A percentile compares a stretch with the other conserved stretches of the same genome.
These are phyloP conservation scores for Alosa sapidissima DNA, from an alignment of 2,797 vertebrate genomes.

Conservation along the genomic window DNA sequence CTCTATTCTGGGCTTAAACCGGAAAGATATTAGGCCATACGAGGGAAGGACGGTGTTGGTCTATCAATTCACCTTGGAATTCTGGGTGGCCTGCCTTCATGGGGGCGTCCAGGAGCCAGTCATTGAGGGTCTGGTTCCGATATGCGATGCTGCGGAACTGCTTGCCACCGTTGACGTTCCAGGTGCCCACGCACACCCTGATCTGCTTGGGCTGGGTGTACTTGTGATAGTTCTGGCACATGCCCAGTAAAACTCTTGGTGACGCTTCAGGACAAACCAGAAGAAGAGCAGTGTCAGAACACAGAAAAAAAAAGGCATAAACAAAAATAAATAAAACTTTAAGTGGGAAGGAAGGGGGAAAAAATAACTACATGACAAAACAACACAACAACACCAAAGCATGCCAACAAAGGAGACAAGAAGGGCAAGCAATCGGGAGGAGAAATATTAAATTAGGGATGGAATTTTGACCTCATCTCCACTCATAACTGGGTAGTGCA, in stretches of 20 bases:
- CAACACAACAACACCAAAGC: background rate
- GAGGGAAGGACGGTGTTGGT: background rate
- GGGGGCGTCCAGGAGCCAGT: slow-evolving; percentile 95
- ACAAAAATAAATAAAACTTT: background rate
- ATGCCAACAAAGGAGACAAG: background rate
- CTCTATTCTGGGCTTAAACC: background rate
- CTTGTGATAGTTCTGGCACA: slow-evolving; percentile 95
- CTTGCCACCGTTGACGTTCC: slow-evolving; percentile 98
- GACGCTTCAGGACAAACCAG: slow-evolving; percentile 76
- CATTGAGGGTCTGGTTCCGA: slow-evolving; percentile 96
- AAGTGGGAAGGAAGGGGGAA: background rate
- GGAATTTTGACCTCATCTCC: slow-evolving; percentile 32
- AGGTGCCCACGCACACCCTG: slow-evolving; percentile 89
- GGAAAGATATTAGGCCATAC: background rate
- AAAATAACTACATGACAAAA: slow-evolving; percentile 16
- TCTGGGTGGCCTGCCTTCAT: slow-evolving; percentile 86
- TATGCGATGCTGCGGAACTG: slow-evolving; percentile 98
- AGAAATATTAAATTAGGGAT: slow-evolving; percentile 32
- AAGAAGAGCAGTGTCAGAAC: background rate
- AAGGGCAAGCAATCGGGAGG: background rate
- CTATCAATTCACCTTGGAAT: slow-evolving; percentile 82
- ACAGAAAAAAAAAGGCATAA: background rate
- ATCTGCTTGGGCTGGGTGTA: slow-evolving; percentile 91
- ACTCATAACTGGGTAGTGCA: slow-evolving; percentile 32
- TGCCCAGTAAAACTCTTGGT: slow-evolving; percentile 90